Conservation (phyloP, 2,888 invertebrate genomes). For the Synanthedon vespiformis region DNA sequence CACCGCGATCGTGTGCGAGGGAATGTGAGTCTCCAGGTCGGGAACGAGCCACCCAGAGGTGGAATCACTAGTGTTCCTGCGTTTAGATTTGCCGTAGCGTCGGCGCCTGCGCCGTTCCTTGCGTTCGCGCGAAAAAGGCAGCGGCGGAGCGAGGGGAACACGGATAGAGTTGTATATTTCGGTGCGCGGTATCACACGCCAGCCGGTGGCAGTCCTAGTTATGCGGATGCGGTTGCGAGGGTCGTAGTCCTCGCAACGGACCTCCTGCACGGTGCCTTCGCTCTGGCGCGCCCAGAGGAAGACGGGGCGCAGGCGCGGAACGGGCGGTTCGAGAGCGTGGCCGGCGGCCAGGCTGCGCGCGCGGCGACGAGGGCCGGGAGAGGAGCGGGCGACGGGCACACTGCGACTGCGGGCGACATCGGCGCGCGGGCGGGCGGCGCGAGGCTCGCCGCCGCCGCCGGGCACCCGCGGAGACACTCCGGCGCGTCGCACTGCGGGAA, state of each 20-base stretch:
- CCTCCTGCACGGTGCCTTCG: constrained; percentile 84
- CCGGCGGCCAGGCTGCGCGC: constrained; percentile 46
- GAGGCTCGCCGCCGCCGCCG: constrained; percentile 66
- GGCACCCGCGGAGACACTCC: constrained; percentile 60
- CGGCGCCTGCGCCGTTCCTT: constrained; percentile 23
- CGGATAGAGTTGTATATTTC: constrained; percentile 70
- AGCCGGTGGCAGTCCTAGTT: constrained; percentile 83
- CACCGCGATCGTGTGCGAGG: constrained; percentile 72
- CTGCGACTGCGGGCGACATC: constrained; percentile 74
- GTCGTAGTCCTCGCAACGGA: constrained; percentile 90
- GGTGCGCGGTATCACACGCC: constrained; percentile 86
- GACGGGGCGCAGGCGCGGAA: constrained; percentile 80
- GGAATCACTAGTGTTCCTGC: constrained; percentile 1
- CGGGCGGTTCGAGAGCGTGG: constrained; percentile 35
- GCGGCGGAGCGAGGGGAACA: constrained; percentile 29
- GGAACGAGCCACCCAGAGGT: constrained; percentile 42
- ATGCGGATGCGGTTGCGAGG: constrained; percentile 85
- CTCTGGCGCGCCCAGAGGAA: constrained; percentile 88
- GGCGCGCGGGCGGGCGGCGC: constrained; percentile 60
- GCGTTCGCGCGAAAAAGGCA: constrained; percentile 13
- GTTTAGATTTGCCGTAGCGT: constrained; percentile 8
- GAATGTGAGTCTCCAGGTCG: constrained; percentile 73
- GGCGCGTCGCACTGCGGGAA: constrained; percentile 53
- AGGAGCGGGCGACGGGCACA: constrained; percentile 45
- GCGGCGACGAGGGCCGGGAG: constrained; percentile 60